These are phyloP conservation scores for Tragelaphus imberbis DNA, from an alignment of 2,113 vertebrate species.

Conservation along the genomic window DNA sequence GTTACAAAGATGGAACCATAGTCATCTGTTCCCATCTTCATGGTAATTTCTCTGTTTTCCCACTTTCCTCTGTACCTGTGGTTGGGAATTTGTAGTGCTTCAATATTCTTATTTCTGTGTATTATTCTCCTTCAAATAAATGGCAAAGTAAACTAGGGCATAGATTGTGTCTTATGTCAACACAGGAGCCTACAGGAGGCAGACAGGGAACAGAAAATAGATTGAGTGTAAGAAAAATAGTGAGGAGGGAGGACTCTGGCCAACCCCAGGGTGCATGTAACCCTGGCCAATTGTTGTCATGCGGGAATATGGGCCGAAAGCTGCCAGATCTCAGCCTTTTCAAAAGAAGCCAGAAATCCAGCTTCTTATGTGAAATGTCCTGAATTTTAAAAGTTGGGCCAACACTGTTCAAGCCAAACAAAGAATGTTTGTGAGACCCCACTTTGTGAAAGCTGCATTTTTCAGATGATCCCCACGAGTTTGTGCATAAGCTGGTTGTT, in stretches of 20 bases:
- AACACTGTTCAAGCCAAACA: neutral
- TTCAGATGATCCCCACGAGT: neutral
- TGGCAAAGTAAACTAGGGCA: conserved; percentile 1
- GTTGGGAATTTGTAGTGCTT: neutral
- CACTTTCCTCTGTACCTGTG: neutral
- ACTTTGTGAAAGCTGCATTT: neutral
- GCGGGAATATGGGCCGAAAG: conserved; percentile 9
- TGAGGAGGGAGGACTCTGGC: conserved; percentile 12
- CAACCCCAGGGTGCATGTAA: neutral
- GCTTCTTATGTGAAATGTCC: conserved; percentile 28
- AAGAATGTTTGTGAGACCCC: conserved; percentile 31
- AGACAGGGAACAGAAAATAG: conserved; percentile 22
- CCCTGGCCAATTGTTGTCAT: conserved; percentile 29
- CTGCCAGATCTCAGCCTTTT: conserved; percentile 54
- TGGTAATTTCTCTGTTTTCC: neutral
- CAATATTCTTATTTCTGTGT: neutral
- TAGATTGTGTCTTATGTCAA: neutral
- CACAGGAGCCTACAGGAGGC: conserved; percentile 3
- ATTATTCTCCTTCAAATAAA: neutral
- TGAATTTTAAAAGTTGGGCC: conserved; percentile 38
- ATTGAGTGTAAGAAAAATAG: neutral
- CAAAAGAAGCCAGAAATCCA: conserved; percentile 57
- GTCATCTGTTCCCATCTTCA: neutral
- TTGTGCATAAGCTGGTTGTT: neutral
- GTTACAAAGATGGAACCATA: neutral